A percentile compares a stretch with the other conserved stretches of the same genome.
Conservation (phyloP, 2,797 vertebrate species). For the Phalanger gymnotis region DNA sequence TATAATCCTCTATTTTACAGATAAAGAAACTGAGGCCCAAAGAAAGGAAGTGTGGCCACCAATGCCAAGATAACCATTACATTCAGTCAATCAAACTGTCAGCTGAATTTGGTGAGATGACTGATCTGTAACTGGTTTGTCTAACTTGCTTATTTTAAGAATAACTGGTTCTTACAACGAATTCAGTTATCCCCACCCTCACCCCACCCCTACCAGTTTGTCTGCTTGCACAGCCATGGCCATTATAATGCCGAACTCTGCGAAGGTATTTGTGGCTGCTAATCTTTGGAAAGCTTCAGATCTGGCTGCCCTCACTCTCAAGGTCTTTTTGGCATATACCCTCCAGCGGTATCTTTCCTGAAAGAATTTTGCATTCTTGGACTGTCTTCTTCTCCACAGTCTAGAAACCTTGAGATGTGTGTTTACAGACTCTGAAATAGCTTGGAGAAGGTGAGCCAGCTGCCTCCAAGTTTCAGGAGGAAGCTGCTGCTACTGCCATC, state of each 20-base stretch:
- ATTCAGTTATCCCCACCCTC: not conserved
- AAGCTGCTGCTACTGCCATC: not conserved
- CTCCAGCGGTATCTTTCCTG: conserved; percentile 51
- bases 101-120: conserved; percentile 11
- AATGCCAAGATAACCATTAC: not conserved
- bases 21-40: conserved; percentile 27
- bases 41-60: not conserved
- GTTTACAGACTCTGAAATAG: conserved; percentile 51
- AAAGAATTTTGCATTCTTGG: conserved; percentile 72
- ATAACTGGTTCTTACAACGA: conserved; percentile 46
- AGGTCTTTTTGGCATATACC: conserved; percentile 58
- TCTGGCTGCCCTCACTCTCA: conserved; percentile 66
- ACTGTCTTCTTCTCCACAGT: conserved; percentile 32
- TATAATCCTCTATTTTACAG: conserved; percentile 49
- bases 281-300: conserved; percentile 67
- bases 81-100: not conserved
- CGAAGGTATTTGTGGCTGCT: conserved; percentile 54
- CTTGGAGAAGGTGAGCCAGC: not conserved
- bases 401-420: conserved; percentile 63
- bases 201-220: not conserved
- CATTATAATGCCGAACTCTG: not conserved
- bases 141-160: conserved; percentile 32
- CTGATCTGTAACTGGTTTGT: not conserved
- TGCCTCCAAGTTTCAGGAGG: not conserved
- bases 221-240: not conserved